phyloP scores from a whole-genome alignment of 1,140 invertebrate genomes.

The Laupala kohalensis region DNA sequence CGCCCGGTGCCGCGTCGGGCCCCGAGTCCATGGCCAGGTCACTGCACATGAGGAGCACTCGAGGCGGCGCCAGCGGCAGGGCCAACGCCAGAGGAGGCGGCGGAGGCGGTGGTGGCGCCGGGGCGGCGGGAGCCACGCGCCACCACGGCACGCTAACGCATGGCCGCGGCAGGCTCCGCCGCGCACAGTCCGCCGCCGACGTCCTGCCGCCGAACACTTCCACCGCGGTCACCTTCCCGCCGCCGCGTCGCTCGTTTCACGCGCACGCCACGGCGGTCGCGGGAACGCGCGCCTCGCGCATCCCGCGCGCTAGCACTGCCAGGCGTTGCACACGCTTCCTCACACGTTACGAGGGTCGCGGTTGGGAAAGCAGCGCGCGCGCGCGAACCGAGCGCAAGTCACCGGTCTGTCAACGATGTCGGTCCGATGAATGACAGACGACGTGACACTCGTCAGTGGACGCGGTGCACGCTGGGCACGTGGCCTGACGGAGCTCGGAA shows the following conservation, averaged over 20 bases:
- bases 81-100: slow-evolving; percentile 6
- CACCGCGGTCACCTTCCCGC: not conserved
- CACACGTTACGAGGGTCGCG: not conserved
- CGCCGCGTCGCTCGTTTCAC: no score
- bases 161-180: not conserved
- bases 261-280: no score
- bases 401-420: no score
- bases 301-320: not conserved
- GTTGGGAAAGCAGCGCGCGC: no score
- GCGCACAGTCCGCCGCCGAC: not conserved
- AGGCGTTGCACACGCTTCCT: no score
- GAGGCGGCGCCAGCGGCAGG: slow-evolving; percentile 9
- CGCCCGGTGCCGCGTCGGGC: slow-evolving; percentile 11
- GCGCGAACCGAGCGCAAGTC: no score
- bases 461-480: not conserved
- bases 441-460: not conserved
- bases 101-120: slow-evolving; percentile 13
- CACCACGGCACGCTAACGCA: not conserved
- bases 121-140: not conserved
- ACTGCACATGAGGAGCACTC: slow-evolving; percentile 11
- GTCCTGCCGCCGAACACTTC: not conserved
- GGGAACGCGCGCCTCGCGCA: not conserved
- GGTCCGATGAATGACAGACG: not conserved
- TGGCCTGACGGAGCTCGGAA: not conserved
- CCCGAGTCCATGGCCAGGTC: slow-evolving; percentile 16